Evolutionary conservation across 1,140 invertebrate species (phyloP).

Genomic region (Acromyrmex charruanus): DNA sequence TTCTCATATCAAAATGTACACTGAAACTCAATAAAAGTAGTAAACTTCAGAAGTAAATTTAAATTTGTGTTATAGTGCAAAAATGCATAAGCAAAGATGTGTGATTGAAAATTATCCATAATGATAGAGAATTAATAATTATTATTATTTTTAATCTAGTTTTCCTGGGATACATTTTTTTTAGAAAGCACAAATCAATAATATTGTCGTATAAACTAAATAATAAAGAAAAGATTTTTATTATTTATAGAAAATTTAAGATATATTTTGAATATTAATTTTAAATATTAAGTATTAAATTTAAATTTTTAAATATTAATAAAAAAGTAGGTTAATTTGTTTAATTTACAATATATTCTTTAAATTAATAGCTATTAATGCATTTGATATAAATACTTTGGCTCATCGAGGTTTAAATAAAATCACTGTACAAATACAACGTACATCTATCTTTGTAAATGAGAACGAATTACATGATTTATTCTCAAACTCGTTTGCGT

Average conservation of each 20-base stretch:
- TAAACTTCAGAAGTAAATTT: background rate
- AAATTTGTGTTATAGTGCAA: background rate
- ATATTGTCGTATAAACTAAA: background rate
- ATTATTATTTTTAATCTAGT: conserved; percentile 1
- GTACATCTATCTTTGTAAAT: background rate
- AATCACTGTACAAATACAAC: background rate
- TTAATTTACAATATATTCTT: background rate
- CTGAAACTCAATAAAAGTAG: background rate
- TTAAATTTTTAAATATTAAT: background rate
- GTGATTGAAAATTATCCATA: background rate
- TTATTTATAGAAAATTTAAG: background rate
- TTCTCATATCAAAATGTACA: background rate
- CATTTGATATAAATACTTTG: background rate
- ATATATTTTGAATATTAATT: background rate
- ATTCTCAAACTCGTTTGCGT: background rate
- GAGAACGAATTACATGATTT: background rate
- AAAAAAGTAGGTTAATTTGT: background rate
- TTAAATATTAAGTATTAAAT: background rate
- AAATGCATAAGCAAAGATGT: background rate
- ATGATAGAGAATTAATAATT: background rate
- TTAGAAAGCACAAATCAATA: background rate
- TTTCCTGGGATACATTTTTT: background rate
- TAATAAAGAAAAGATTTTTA: background rate
- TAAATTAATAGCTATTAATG: background rate
- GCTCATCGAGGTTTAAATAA: background rate